These are phyloP conservation scores for Struthidea cinerea DNA, from an alignment of 2,113 vertebrate genomes.

Conservation along the genomic window DNA sequence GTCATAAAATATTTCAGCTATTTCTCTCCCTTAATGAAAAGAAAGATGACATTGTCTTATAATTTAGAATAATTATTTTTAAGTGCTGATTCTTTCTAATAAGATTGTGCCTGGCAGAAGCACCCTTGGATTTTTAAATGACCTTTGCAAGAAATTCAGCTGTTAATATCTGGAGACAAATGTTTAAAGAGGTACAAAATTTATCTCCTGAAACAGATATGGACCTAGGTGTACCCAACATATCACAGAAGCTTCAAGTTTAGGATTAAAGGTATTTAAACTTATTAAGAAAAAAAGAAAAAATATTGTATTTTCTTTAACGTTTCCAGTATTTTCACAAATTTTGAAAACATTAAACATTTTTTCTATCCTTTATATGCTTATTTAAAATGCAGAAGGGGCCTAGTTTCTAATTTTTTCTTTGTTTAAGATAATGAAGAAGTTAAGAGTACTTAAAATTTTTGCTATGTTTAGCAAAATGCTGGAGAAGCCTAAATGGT, in stretches of 20 bases:
- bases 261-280: not conserved
- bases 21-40: not conserved
- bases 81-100: not conserved
- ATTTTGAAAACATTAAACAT: not conserved
- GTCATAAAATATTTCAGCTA: not conserved
- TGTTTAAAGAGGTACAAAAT: not conserved
- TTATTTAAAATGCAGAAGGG: not conserved
- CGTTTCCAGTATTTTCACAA: not conserved
- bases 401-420: not conserved
- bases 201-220: not conserved
- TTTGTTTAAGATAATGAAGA: not conserved
- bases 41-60: not conserved
- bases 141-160: not conserved
- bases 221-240: not conserved
- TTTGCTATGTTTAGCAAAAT: not conserved
- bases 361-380: not conserved
- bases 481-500: not conserved
- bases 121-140: not conserved
- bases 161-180: not conserved
- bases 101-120: not conserved
- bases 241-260: not conserved
- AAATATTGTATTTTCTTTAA: not conserved
- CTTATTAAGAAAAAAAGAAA: not conserved
- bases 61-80: not conserved
- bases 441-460: not conserved